phyloP scores from a whole-genome alignment of 2,113 vertebrate species.

The Galemys pyrenaicus region DNA sequence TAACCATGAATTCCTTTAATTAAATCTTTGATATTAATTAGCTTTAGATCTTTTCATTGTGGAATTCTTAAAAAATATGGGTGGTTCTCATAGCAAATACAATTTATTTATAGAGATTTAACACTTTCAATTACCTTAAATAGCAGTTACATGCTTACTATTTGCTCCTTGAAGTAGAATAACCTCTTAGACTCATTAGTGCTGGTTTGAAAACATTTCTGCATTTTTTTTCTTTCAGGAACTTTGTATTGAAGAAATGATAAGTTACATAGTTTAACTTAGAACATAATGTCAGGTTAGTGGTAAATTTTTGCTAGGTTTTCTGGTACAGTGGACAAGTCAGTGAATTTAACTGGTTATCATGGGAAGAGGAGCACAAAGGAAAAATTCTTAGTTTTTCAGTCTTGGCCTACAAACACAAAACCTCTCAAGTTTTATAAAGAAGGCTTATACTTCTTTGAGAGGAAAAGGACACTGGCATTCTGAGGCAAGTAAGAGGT shows the following conservation, averaged over 20 bases:
- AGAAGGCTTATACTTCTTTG: not conserved
- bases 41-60: not conserved
- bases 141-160: not conserved
- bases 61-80: constrained; percentile 10
- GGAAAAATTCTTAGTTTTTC: not conserved
- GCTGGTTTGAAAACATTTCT: constrained; percentile 16
- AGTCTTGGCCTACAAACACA: not conserved
- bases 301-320: not conserved
- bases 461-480: not conserved
- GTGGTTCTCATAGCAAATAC: not conserved
- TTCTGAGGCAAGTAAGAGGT: constrained; percentile 30
- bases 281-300: not conserved
- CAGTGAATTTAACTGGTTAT: not conserved
- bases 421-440: not conserved
- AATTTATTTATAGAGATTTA: not conserved
- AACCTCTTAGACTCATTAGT: not conserved
- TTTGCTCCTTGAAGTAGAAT: not conserved
- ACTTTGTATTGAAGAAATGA: constrained; percentile 13
- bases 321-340: not conserved
- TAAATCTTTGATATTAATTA: not conserved
- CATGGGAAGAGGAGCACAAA: not conserved
- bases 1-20: not conserved
- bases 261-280: not conserved
- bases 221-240: not conserved
- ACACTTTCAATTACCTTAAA: not conserved